phyloP scores from a whole-genome alignment of 2,113 vertebrate species.

The Raja brachyura region DNA sequence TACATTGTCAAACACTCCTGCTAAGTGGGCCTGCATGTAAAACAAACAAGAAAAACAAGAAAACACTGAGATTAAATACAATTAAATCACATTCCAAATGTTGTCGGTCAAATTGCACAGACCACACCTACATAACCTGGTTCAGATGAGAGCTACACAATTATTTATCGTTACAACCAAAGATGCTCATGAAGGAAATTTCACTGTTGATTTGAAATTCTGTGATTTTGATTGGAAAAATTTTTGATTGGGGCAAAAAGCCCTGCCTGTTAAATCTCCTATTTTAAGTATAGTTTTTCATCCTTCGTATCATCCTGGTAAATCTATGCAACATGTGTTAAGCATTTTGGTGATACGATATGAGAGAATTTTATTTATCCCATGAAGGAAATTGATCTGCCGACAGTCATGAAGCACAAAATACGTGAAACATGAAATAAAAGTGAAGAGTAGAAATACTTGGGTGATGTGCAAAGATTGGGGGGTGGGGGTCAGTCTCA shows the following conservation, averaged over 20 bases:
- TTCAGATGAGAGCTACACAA: not conserved
- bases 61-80: constrained; percentile 41
- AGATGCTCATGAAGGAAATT: not conserved
- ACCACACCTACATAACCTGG: not conserved
- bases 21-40: constrained; percentile 65
- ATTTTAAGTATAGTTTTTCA: not conserved
- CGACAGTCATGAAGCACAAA: too few relatives aligned
- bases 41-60: not conserved
- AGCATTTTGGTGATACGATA: not conserved
- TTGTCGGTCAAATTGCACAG: not conserved
- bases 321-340: not conserved
- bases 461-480: too few relatives aligned
- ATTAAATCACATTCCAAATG: not conserved
- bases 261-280: not conserved
- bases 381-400: too few relatives aligned
- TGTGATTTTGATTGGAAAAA: not conserved
- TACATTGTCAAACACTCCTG: constrained; percentile 77
- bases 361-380: too few relatives aligned
- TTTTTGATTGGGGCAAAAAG: not conserved
- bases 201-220: not conserved
- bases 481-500: too few relatives aligned
- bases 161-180: not conserved
- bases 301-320: not conserved
- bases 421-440: too few relatives aligned
- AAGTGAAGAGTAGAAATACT: too few relatives aligned